Conservation (phyloP, 1,140 invertebrate species). For the Rhopalosiphum padi region DNA sequence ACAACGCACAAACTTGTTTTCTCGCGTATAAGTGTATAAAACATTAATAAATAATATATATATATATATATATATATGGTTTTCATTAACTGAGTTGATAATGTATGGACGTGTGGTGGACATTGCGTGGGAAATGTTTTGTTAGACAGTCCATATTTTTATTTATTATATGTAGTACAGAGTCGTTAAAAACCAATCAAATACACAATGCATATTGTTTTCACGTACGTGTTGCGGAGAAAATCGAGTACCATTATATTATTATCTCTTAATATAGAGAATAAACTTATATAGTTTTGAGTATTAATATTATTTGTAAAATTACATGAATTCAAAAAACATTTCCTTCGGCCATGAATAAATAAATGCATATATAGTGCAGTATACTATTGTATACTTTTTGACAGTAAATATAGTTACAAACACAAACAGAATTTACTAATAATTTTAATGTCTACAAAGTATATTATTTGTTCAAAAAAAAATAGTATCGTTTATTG, state of each 20-base stretch:
- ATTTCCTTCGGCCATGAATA: not conserved
- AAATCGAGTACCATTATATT: not conserved
- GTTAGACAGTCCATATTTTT: not conserved
- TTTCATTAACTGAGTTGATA: not conserved
- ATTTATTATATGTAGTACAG: not conserved
- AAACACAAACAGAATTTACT: not conserved
- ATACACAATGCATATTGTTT: not conserved
- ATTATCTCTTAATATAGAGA: not conserved
- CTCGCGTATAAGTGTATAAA: not conserved
- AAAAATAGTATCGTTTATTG: not conserved
- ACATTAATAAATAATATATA: not conserved
- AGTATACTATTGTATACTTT: not conserved
- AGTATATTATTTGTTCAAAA: not conserved
- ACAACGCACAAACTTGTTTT: not conserved
- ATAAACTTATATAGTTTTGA: not conserved
- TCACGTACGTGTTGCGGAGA: not conserved
- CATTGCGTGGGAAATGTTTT: constrained; percentile 17
- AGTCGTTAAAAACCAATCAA: constrained; percentile 4
- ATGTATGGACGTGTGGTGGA: not conserved
- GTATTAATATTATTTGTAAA: not conserved
- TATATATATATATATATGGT: not conserved
- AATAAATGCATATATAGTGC: not conserved
- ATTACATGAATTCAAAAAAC: not conserved
- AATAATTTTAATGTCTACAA: not conserved
- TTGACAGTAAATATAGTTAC: not conserved